Evolutionary conservation across 2,113 vertebrate species (phyloP), one percentile per base, ranked within the genome.

Genomic region (Chionodraco myersi): DNA sequence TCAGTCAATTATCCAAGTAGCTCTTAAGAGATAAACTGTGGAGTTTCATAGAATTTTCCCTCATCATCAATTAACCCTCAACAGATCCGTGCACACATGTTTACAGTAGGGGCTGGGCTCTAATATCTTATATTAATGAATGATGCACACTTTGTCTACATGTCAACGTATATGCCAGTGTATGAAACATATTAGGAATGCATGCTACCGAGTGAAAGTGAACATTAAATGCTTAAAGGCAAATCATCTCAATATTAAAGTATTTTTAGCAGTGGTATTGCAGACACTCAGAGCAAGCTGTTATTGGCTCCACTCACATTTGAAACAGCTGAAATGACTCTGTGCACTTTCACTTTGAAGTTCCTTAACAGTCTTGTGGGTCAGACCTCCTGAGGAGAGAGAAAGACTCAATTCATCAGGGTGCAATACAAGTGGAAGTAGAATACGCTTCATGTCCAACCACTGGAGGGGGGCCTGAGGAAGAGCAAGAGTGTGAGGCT

Each of bases 321-420:
- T 75, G 66, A 80, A 87, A 86, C 79, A 83, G 63, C 71, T 74
- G 74, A 88, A 86, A 82, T 79, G 70, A 80, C 72, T 88, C 78
- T 72, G 75, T 86, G 81, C 68, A 36, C 77, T 64, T 60, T 61
- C 75, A 79, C 90, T 93, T 92, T 93, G 90, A 93, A 92, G 91
- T 92, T 88, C 53, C 57, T 84, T 52, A 69, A 82, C 85, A 86
- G 84, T 82, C 75, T 85, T 82, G 87, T 82, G 85, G 87, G 83
- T 89, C 86, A 89, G 88, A 92, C 91, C 91, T 90, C 89, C 90
- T 86, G 80, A 88, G 81, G 89, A 91, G 86, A 81, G 45, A 72
- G 84, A 86, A 81, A 86, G 83, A 89, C 85, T 88, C 79, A 86
- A 89, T 87, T 90, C 89, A 88, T 87, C 82, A 72, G 86, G 78